Base-by-base conservation (phyloP, 2,113 vertebrate genomes). In the Cepphus grylle region DNA sequence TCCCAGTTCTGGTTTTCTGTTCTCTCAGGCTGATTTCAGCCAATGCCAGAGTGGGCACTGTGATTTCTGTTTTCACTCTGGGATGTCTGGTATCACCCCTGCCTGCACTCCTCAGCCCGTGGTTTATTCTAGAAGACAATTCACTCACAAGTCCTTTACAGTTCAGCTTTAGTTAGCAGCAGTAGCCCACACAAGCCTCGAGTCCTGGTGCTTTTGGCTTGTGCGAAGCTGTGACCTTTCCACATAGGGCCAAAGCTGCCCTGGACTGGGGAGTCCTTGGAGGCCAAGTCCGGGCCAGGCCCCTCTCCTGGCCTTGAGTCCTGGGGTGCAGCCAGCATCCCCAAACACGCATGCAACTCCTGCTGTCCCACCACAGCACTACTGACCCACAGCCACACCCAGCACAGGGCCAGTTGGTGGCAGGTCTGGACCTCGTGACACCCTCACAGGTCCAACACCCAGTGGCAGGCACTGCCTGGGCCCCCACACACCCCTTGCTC, bases 401-500 rank as follows among this genome's bases (percentile, higher is more conserved):
- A 63, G 40, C 4, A 2, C 0, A 0, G n/a, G 32, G 30, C 30
- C 12, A 53, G 80, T 29, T n/a, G 66, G 40, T 14, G 42, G 70
- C 50, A 91, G n/a, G 26, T 80, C 62, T 1, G 0, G 36, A 38
- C 36, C 34, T 42, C 0, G 0, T 17, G n/a, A 72, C 52, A 50
- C 23, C 45, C 58, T n/a, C 32, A 6, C 0, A 0, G 25, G 45
- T 69, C 76, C 3, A 7, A 34, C 61, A 72, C 4, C 8, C 2
- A 1, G n/a, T 21, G 27, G 16, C 58, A 76, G 49, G n/a, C 13
- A 8, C 6, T 18, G 9, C 11, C 45, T 9, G 3, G 27, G 71
- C 7, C 17, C 32, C 16, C 8, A 1, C 73, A 20, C 0, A 0
- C 8, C 14, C 25, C 22, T 58, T 2, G 3, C 29, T 88, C 45